Evolutionary conservation across 2,888 invertebrate species (phyloP), one percentile per base, ranked within the genome.

Genomic region (Pyrochroa serraticornis): DNA sequence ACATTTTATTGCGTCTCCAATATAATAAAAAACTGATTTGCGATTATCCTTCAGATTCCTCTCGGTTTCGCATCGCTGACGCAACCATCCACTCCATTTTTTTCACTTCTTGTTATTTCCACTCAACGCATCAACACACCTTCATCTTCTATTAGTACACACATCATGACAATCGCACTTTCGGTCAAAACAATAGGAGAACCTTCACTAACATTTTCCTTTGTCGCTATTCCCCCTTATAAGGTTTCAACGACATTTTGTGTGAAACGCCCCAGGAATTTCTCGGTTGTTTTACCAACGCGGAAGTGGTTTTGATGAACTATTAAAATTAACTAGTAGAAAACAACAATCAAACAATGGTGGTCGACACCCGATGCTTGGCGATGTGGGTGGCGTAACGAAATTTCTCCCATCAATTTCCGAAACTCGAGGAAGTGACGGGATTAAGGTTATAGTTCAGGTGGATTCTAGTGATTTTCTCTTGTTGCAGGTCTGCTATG

Each of bases 401-500:
- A 22, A 22, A 22, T 22, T 22, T 22, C 22, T 22, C 22, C 22
- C 22, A 22, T 22, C 22, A 22, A 22, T 22, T 22, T 22, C 22
- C 22, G 10, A n/a, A 44, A 44, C 32, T 22, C 22, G 9, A 37
- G 38, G 38, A 37, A 37, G 38, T 12, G 13, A 7, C 7, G 13
- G 10, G 10, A 12, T 37, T 37, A 12, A 13, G n/a, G 22, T 39
- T 14, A 50, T 38, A 38, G 14, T 30, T 32, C 38, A 35, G 8
- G 14, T 50, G 3, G 14, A 6, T 7, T 35, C 8, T 8, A 10
- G 38, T 38, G 13, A 12, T 7, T 43, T 50, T 56, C 13, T 67
- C 68, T 69, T 65, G 55, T 79, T 78, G 53, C 73, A 80, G 80
- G 77, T 71, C 71, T 79, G 58, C 70, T 79, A 63, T 79, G 79